Evolutionary conservation across 1,140 invertebrate species (phyloP).

Genomic region (Metopolophium dirhodum): DNA sequence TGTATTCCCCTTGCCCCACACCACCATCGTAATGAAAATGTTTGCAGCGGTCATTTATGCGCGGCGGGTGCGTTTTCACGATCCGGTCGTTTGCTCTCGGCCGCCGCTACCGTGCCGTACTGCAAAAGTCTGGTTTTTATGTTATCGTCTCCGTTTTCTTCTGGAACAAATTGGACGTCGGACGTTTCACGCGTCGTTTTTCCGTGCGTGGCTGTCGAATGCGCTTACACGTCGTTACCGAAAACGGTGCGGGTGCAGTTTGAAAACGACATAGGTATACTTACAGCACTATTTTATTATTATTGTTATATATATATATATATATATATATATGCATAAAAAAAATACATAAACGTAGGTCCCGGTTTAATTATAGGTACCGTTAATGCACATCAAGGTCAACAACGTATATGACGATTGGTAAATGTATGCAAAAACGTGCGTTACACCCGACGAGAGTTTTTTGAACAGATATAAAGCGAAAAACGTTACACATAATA

Average conservation of each 20-base stretch:
- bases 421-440: not conserved
- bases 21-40: not conserved
- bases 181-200: slow-evolving; percentile 17
- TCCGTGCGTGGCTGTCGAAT: not conserved
- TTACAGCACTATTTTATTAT: not conserved
- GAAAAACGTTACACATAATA: not conserved
- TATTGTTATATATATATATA: not conserved
- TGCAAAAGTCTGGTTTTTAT: slow-evolving; percentile 13
- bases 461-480: not conserved
- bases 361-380: not conserved
- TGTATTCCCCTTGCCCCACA: not conserved
- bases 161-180: slow-evolving; percentile 24
- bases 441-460: not conserved
- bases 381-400: not conserved
- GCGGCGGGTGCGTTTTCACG: not conserved
- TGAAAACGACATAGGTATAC: not conserved
- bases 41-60: not conserved
- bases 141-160: not conserved
- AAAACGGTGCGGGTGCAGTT: not conserved
- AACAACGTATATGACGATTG: not conserved
- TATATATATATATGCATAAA: not conserved
- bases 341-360: not conserved
- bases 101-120: not conserved
- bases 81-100: not conserved
- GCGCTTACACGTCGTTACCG: not conserved